phyloP scores from a whole-genome alignment of 2,888 invertebrate genomes.

The Thymelicus acteon region DNA sequence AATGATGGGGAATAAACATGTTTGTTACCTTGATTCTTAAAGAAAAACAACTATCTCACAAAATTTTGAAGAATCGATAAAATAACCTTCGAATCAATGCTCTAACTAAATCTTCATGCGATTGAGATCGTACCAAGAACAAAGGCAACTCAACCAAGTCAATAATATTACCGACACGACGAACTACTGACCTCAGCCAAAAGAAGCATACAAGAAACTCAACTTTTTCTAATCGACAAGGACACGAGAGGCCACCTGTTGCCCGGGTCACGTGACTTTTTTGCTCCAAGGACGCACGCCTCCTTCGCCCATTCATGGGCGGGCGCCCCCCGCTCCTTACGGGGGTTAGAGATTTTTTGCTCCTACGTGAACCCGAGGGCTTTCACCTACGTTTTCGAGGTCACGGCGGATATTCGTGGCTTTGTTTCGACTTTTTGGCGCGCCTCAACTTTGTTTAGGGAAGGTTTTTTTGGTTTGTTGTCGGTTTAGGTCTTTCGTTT shows the following conservation, averaged over 20 bases:
- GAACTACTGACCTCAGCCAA: background rate
- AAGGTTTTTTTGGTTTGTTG: constrained; percentile 40
- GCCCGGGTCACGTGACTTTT: constrained; percentile 83
- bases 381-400: constrained; percentile 84
- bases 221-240: constrained; percentile 76
- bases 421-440: constrained; percentile 70
- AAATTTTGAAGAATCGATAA: too few species aligned
- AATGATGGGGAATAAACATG: too few species aligned
- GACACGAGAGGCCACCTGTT: constrained; percentile 83
- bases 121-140: too few species aligned
- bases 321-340: constrained; percentile 75
- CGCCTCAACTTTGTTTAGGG: constrained; percentile 61
- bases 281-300: constrained; percentile 83
- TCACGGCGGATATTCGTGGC: constrained; percentile 80
- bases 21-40: too few species aligned
- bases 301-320: constrained; percentile 84
- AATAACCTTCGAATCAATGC: too few species aligned
- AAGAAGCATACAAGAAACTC: constrained; percentile 47
- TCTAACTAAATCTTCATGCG: too few species aligned
- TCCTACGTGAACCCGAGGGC: constrained; percentile 82
- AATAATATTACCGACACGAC: background rate
- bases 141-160: too few species aligned
- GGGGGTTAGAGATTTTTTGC: constrained; percentile 80
- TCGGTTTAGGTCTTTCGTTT: background rate
- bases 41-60: too few species aligned